Conservation (phyloP, 2,113 vertebrate genomes). For the Salvator merianae region DNA sequence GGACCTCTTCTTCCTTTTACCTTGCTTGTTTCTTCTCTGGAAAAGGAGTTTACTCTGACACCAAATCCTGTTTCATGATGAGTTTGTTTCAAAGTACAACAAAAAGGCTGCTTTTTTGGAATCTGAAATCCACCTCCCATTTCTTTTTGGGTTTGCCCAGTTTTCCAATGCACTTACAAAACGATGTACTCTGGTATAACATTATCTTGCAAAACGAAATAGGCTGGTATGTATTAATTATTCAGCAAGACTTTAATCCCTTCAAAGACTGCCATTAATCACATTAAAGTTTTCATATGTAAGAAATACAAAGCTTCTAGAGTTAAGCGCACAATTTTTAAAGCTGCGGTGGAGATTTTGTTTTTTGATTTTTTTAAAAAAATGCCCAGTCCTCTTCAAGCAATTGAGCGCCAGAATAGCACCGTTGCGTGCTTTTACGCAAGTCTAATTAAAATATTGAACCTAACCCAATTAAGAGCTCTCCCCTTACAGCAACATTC, state of each 20-base stretch:
- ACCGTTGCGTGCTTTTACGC: slow-evolving; percentile 49
- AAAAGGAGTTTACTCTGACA: background rate
- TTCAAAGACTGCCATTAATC: slow-evolving; percentile 5
- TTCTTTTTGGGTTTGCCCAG: background rate
- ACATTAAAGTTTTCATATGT: slow-evolving; percentile 28
- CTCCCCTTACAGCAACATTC: slow-evolving; percentile 64
- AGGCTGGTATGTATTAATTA: background rate
- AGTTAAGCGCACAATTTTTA: slow-evolving; percentile 36
- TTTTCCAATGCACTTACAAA: background rate
- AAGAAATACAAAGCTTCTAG: slow-evolving; percentile 7
- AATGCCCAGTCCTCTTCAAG: slow-evolving; percentile 40
- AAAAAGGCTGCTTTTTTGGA: background rate
- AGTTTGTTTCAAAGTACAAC: background rate
- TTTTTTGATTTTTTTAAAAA: slow-evolving; percentile 19
- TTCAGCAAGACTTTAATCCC: slow-evolving; percentile 13
- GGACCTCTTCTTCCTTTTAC: background rate
- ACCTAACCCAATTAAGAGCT: slow-evolving; percentile 58
- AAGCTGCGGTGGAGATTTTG: slow-evolving; percentile 14
- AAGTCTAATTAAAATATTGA: slow-evolving; percentile 60
- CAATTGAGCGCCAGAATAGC: slow-evolving; percentile 53
- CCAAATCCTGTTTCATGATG: background rate
- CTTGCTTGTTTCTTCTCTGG: background rate
- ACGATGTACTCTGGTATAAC: background rate
- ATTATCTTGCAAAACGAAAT: background rate
- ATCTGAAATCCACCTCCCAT: slow-evolving; percentile 23